Conservation (phyloP, 92 coral and sea anemone genomes). For the Paramuricea clavata region DNA sequence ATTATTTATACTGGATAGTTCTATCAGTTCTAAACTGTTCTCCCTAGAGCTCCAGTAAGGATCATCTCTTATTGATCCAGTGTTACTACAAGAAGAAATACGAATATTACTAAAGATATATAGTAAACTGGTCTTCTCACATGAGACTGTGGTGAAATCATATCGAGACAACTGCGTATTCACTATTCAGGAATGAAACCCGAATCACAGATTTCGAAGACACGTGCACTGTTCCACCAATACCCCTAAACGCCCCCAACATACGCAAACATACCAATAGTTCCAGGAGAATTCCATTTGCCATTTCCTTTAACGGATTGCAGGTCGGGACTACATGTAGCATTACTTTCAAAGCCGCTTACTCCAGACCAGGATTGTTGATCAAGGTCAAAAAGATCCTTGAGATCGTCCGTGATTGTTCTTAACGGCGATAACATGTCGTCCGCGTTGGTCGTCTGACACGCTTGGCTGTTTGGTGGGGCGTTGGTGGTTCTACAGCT, state of each 20-base stretch:
- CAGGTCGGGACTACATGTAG: constrained; percentile 19
- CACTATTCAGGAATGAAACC: constrained; percentile 40
- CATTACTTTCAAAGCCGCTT: constrained; percentile 82
- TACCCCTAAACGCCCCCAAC: not conserved
- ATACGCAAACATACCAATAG: constrained; percentile 83
- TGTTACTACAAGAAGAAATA: no score
- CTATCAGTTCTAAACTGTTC: no score
- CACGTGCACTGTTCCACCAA: no score
- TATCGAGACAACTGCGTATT: no score
- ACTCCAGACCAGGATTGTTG: constrained; percentile 90
- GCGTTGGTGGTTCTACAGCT: not conserved
- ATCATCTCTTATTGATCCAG: no score
- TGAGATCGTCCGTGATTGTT: constrained; percentile 75
- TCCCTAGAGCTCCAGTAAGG: no score
- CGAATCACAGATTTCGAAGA: not conserved
- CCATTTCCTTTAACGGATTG: constrained; percentile 62
- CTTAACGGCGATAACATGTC: constrained; percentile 88
- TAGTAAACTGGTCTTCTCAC: no score
- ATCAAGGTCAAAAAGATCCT: constrained; percentile 81
- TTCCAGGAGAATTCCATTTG: constrained; percentile 91
- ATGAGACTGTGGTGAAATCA: no score
- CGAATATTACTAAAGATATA: no score
- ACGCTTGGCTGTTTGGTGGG: not conserved
- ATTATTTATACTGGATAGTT: no score
- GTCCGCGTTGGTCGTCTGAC: not conserved